Conservation (phyloP, 2,113 vertebrate species). For the Heteronetta atricapilla region DNA sequence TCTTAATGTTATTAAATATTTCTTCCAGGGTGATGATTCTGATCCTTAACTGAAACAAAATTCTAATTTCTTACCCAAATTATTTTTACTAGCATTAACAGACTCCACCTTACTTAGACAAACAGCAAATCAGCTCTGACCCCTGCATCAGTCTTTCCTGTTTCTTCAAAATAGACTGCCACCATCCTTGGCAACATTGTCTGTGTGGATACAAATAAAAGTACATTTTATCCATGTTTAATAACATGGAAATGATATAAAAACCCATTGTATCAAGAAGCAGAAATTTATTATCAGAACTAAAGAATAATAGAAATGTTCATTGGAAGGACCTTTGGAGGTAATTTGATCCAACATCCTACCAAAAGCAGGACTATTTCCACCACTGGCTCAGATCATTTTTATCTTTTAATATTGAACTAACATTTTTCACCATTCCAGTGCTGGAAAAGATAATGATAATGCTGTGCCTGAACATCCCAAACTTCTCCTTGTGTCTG, state of each 20-base stretch:
- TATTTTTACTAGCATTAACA: not conserved
- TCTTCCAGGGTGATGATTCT: not conserved
- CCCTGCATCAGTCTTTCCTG: not conserved
- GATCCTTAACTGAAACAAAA: not conserved
- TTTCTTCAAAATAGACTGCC: not conserved
- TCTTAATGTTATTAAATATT: constrained; percentile 10
- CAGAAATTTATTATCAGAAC: not conserved
- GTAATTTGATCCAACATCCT: not conserved
- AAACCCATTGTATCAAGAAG: not conserved
- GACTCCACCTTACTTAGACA: not conserved
- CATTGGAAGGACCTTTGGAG: not conserved
- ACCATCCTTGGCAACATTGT: not conserved
- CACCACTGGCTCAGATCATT: not conserved
- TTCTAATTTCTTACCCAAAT: not conserved
- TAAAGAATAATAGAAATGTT: not conserved
- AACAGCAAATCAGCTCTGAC: not conserved
- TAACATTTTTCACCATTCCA: not conserved
- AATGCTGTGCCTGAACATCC: not conserved
- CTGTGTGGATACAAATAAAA: not conserved
- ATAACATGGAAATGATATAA: not conserved
- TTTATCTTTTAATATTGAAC: not conserved
- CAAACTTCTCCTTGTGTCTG: not conserved
- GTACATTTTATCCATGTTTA: not conserved
- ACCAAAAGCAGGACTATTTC: not conserved
- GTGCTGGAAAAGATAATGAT: not conserved